Evolutionary conservation across 2,797 vertebrate species (phyloP).

Genomic region (Crenichthys baileyi): DNA sequence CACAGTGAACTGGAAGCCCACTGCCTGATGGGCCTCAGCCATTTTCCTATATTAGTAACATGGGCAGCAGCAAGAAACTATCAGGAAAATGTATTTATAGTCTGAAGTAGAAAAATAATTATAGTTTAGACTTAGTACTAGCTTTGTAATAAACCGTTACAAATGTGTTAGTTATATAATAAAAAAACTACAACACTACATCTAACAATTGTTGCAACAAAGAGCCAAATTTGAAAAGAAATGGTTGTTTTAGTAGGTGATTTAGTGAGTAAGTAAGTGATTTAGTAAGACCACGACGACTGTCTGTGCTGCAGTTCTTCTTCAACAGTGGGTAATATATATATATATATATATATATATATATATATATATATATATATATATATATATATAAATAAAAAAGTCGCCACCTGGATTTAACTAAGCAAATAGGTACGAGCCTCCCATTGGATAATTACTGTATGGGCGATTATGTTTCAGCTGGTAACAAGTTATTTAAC

Average conservation of each 20-base stretch:
- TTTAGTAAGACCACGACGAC: too few relatives aligned
- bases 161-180: background rate
- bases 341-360: too few relatives aligned
- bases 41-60: conserved; percentile 68
- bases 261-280: too few relatives aligned
- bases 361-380: too few relatives aligned
- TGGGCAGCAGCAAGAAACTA: background rate
- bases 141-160: background rate
- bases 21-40: conserved; percentile 97
- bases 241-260: background rate
- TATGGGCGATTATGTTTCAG: too few relatives aligned
- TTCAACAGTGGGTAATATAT: background rate
- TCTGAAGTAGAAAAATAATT: background rate
- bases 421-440: too few relatives aligned
- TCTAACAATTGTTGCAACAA: background rate
- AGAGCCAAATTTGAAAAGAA: background rate
- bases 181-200: too few relatives aligned
- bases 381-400: too few relatives aligned
- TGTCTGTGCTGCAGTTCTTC: background rate
- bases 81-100: background rate
- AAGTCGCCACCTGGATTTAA: too few relatives aligned
- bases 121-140: too few relatives aligned
- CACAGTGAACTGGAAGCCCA: conserved; percentile 96
- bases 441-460: too few relatives aligned
- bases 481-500: too few relatives aligned